Percentiles rank a stretch among this genome's conserved stretches.
Conservation (phyloP, 2,113 vertebrate genomes). For the Sander lucioperca region DNA sequence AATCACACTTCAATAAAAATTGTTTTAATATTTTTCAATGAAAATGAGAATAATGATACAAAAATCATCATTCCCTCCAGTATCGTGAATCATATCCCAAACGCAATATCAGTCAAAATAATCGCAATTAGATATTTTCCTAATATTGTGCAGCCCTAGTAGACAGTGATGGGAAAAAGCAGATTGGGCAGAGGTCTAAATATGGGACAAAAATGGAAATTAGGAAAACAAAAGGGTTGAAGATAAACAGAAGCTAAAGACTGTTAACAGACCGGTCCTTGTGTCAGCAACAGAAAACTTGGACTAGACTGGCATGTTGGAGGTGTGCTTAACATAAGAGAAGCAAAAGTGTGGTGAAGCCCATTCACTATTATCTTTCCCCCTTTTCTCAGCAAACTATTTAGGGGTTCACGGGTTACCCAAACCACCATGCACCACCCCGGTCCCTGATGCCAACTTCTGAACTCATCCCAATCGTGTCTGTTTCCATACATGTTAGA, state of each 20-base stretch:
- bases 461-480: slow-evolving; percentile 72
- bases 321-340: background rate
- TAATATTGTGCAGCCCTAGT: no score
- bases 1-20: no score
- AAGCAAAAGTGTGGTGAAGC: slow-evolving; percentile 5
- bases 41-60: no score
- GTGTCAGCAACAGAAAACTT: slow-evolving; percentile 14
- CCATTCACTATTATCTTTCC: background rate
- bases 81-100: no score
- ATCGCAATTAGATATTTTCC: no score
- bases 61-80: no score
- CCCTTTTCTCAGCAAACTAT: slow-evolving; percentile 22
- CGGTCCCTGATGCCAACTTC: slow-evolving; percentile 54
- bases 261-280: background rate
- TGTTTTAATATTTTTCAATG: no score
- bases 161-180: background rate
- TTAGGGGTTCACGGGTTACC: slow-evolving; percentile 35
- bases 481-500: slow-evolving; percentile 67
- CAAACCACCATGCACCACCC: slow-evolving; percentile 13
- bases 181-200: background rate
- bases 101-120: no score
- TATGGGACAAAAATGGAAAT: background rate
- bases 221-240: background rate
- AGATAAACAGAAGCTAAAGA: background rate
- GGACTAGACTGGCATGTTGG: background rate